These are phyloP conservation scores for Rotaria macrura DNA, from an alignment of 2,888 invertebrate genomes.

Conservation along the genomic window DNA sequence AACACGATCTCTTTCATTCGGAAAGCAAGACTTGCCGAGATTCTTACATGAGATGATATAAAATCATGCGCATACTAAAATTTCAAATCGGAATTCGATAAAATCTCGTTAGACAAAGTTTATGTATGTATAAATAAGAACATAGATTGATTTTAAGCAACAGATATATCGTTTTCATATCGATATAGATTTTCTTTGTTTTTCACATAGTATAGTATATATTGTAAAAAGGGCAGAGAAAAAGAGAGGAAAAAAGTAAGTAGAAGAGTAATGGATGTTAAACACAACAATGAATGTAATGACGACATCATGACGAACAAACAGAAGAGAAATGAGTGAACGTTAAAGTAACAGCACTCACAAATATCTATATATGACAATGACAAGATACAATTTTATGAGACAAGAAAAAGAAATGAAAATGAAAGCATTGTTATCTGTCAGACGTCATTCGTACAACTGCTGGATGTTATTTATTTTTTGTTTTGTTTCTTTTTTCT, in stretches of 20 bases:
- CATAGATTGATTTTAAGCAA: too few species aligned
- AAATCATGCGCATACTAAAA: too few species aligned
- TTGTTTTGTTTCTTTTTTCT: not conserved
- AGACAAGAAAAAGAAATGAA: not conserved
- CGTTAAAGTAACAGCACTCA: not conserved
- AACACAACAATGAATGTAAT: slow-evolving; percentile 8
- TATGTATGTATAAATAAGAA: too few species aligned
- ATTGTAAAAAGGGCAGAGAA: not conserved
- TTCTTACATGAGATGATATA: too few species aligned
- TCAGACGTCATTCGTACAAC: not conserved
- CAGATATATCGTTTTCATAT: too few species aligned
- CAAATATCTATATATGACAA: not conserved
- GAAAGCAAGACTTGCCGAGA: too few species aligned
- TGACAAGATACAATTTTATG: not conserved
- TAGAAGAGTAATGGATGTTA: not conserved
- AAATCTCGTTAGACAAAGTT: too few species aligned
- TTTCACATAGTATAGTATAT: slow-evolving; percentile 1
- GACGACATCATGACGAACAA: not conserved
- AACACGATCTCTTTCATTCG: too few species aligned
- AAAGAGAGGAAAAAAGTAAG: not conserved
- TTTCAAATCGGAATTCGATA: too few species aligned
- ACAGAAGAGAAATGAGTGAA: not conserved
- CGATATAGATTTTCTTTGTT: not conserved
- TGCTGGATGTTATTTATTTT: not conserved
- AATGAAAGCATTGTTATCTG: not conserved